Evolutionary conservation across 2,113 vertebrate species (phyloP), one percentile per base, ranked within the genome.

Genomic region (Microcebus lehilahytsara): DNA sequence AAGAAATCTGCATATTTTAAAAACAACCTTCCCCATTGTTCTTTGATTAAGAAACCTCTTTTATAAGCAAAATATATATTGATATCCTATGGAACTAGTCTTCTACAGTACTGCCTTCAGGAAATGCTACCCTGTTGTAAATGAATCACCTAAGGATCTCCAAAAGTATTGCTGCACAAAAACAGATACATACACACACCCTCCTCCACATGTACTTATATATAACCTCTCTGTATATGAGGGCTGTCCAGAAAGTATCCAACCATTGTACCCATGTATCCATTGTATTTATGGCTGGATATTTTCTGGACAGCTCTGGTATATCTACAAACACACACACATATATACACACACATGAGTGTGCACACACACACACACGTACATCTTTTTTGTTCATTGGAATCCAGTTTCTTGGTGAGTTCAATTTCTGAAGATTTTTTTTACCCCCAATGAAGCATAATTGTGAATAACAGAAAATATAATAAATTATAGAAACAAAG

Each of bases 221-320:
- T 19, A 84, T 3, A 42, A 19, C 0, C 6, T 60, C 3, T 30
- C 25, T 49, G 0, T 75, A 8, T 46, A 9, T 66, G 20, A 22
- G 20, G 7, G 56, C 20, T 58, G 20, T 22, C 56, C 56, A 22
- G 20, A 9, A 58, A 58, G 56, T 58, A 58, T 58, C 20, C 56
- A 22, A 20, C 56, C 56, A 22, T 58, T 58, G 56, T 58, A 58
- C 7, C 6, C 20, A 58, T 22, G 20, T 58, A 58, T 58, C 20
- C 56, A 58, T 58, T 58, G 56, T 58, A 58, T 58, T 22, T 20
- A 58, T 8, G 56, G 56, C 56, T 22, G 56, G 56, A 22, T 58
- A 58, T 22, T 22, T 58, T 58, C 56, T 22, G 20, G 20, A 58
- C 56, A 58, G 56, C 56, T 22, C 56, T 58, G 19, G 19, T 58